Percentiles rank a stretch among this genome's conserved stretches.
phyloP scores from a whole-genome alignment of 1,140 invertebrate species.

The Philaenus spumarius region DNA sequence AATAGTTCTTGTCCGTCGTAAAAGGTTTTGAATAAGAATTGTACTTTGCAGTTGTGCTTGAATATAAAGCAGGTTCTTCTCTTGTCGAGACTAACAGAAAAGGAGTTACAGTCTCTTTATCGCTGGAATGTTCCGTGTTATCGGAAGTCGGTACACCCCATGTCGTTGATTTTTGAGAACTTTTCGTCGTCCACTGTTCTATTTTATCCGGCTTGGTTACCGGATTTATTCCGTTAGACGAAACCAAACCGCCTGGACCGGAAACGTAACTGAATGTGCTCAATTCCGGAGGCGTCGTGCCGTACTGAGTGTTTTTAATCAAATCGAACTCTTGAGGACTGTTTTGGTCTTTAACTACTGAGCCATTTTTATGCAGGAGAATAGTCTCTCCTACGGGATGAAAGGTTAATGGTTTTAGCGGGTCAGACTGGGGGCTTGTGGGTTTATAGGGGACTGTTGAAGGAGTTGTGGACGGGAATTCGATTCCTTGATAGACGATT shows the following conservation, averaged over 20 bases:
- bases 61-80: too few species aligned
- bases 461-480: background rate
- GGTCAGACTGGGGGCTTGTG: background rate
- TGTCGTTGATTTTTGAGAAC: slow-evolving; percentile 5
- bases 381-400: slow-evolving; percentile 51
- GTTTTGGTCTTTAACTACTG: slow-evolving; percentile 46
- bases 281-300: slow-evolving; percentile 8
- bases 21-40: too few species aligned
- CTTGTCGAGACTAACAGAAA: too few species aligned
- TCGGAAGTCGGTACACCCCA: too few species aligned
- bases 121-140: too few species aligned
- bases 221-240: background rate
- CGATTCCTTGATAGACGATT: slow-evolving; percentile 13
- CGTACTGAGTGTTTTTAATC: slow-evolving; percentile 10
- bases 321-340: slow-evolving; percentile 50
- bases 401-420: slow-evolving; percentile 6
- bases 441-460: slow-evolving; percentile 6
- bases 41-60: too few species aligned
- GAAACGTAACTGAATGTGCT: slow-evolving; percentile 22
- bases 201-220: background rate
- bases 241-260: background rate
- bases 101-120: too few species aligned
- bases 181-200: background rate
- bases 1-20: too few species aligned
- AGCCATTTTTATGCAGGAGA: slow-evolving; percentile 54